Conservation (phyloP, 1,140 invertebrate genomes). For the Fopius arisanus region DNA sequence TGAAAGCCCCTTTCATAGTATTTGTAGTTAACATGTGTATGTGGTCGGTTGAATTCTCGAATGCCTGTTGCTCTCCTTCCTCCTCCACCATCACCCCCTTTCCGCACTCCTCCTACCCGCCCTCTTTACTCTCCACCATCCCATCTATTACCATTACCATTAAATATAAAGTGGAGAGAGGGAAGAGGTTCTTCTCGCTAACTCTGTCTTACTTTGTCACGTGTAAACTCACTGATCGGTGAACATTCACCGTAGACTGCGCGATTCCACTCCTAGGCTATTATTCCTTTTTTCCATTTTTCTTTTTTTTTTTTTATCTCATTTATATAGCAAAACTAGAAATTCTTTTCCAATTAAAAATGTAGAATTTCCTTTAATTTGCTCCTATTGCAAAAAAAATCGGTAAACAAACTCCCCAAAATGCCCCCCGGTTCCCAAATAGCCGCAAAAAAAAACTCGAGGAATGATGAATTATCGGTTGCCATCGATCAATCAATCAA, state of each 20-base stretch:
- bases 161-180: conserved; percentile 2
- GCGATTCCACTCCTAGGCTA: not conserved
- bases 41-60: conserved; percentile 7
- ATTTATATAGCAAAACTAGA: too few relatives aligned
- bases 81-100: not conserved
- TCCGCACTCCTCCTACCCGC: not conserved
- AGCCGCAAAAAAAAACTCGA: not conserved
- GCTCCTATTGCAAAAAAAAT: too few relatives aligned
- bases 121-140: not conserved
- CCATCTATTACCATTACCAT: conserved; percentile 12
- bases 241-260: conserved; percentile 9
- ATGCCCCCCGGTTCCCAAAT: not conserved
- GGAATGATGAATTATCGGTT: too few relatives aligned
- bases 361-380: too few relatives aligned
- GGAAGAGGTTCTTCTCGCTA: conserved; percentile 12
- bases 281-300: not conserved
- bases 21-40: not conserved
- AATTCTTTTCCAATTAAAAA: too few relatives aligned
- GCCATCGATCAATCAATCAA: not conserved
- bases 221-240: not conserved
- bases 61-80: conserved; percentile 14
- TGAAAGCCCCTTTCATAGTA: conserved; percentile 42
- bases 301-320: not conserved
- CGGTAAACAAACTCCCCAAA: too few relatives aligned
- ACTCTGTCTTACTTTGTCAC: conserved; percentile 21